These are phyloP conservation scores for Tapirus indicus DNA, from an alignment of 2,797 vertebrate species.

Conservation along the genomic window DNA sequence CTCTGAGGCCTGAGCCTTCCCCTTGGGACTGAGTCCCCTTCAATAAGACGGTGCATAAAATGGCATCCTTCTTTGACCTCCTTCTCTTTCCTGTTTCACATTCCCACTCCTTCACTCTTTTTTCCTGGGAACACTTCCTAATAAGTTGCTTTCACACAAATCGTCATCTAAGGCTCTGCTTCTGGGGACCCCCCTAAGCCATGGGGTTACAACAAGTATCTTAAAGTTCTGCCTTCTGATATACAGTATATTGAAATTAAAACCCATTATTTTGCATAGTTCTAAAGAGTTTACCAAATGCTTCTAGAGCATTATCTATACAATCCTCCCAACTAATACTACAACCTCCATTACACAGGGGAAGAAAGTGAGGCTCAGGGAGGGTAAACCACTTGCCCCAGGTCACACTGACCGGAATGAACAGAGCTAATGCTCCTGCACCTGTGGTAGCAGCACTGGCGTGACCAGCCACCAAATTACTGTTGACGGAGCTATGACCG, in stretches of 20 bases:
- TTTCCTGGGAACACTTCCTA: background rate
- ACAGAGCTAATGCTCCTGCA: background rate
- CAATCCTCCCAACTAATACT: background rate
- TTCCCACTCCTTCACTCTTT: background rate
- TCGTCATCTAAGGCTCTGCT: background rate
- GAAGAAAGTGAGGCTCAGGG: background rate
- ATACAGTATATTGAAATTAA: background rate
- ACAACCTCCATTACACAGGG: background rate
- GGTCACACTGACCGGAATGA: background rate
- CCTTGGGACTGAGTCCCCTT: background rate
- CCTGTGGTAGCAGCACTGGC: background rate
- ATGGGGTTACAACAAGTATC: background rate
- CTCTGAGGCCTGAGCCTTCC: background rate
- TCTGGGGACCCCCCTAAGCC: background rate
- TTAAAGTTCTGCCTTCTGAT: background rate
- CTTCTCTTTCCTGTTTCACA: background rate
- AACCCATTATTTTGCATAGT: background rate
- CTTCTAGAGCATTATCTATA: background rate
- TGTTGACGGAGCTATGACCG: background rate
- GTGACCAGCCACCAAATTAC: background rate
- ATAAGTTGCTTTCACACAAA: background rate
- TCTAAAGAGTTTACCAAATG: background rate
- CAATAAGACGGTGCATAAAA: fast-evolving
- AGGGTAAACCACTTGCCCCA: background rate
- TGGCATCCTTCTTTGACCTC: background rate